Evolutionary conservation across 35 echinoderm and acorn worm species (phyloP).

Genomic region (Eucidaris tribuloides): DNA sequence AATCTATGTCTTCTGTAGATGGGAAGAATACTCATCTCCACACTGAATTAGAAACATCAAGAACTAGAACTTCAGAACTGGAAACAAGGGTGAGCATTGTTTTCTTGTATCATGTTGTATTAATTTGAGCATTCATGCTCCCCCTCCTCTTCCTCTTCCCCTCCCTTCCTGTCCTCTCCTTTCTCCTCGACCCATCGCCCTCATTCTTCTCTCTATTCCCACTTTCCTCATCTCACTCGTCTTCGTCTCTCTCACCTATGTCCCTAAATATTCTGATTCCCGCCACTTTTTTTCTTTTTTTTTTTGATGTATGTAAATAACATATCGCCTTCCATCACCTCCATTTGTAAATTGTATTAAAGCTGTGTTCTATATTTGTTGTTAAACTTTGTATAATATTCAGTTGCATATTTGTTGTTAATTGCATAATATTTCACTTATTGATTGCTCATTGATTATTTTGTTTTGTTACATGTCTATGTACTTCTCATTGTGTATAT

Average conservation of each 20-base stretch:
- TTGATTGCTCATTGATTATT: not conserved
- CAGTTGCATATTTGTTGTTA: not conserved
- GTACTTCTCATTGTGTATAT: too few species aligned
- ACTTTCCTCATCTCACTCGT: not conserved
- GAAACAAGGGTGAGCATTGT: not conserved
- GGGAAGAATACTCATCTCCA: not conserved
- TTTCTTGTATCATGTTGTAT: not conserved
- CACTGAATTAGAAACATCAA: conserved; percentile 4
- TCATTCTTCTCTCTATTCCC: not conserved
- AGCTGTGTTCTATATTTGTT: too few species aligned
- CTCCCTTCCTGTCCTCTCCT: not conserved
- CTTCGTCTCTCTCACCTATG: not conserved
- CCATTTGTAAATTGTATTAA: too few species aligned
- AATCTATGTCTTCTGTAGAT: not conserved
- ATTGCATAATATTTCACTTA: not conserved
- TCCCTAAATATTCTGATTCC: not conserved
- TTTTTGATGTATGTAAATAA: too few species aligned
- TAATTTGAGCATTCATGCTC: not conserved
- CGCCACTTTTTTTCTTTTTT: too few species aligned
- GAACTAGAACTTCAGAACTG: not conserved
- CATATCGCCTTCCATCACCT: too few species aligned
- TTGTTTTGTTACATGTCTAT: too few species aligned
- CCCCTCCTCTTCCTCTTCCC: not conserved
- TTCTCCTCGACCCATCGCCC: too few species aligned
- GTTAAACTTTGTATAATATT: too few species aligned